phyloP scores from a whole-genome alignment of 2,113 vertebrate genomes.

The Australoheros scitulus region DNA sequence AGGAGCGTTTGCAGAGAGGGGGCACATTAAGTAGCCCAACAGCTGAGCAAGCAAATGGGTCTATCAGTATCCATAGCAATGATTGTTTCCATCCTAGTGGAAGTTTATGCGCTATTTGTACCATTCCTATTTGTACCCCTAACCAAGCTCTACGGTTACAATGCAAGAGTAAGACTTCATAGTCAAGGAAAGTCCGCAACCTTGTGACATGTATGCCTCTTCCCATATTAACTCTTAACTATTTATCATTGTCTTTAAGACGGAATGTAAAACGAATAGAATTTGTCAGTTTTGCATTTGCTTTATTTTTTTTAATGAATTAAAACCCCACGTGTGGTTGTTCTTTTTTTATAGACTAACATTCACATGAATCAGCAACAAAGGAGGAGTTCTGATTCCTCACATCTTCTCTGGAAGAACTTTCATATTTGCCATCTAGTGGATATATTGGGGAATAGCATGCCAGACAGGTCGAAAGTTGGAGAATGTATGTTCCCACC shows the following conservation, averaged over 20 bases:
- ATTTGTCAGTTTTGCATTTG: background rate
- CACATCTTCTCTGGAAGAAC: background rate
- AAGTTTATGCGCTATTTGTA: background rate
- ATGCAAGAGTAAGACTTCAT: background rate
- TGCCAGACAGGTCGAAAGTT: background rate
- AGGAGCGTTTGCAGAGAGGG: background rate
- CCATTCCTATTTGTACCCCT: background rate
- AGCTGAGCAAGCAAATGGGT: constrained; percentile 39
- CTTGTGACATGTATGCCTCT: background rate
- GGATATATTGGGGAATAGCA: background rate
- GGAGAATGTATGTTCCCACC: background rate
- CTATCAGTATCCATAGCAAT: constrained; percentile 43
- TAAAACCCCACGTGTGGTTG: background rate
- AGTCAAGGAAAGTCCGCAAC: background rate
- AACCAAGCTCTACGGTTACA: background rate
- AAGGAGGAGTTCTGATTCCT: background rate
- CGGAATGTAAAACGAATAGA: background rate
- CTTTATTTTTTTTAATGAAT: background rate
- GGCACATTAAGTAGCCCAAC: constrained; percentile 12
- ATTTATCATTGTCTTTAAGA: background rate
- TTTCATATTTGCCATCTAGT: constrained; percentile 14
- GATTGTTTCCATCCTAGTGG: constrained; percentile 7
- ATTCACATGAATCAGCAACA: constrained; percentile 3
- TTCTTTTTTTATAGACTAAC: background rate
- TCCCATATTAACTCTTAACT: background rate